A percentile compares a stretch with the other conserved stretches of the same genome.
phyloP scores from a whole-genome alignment of 1,140 invertebrate species.

The Odontomachus brunneus region DNA sequence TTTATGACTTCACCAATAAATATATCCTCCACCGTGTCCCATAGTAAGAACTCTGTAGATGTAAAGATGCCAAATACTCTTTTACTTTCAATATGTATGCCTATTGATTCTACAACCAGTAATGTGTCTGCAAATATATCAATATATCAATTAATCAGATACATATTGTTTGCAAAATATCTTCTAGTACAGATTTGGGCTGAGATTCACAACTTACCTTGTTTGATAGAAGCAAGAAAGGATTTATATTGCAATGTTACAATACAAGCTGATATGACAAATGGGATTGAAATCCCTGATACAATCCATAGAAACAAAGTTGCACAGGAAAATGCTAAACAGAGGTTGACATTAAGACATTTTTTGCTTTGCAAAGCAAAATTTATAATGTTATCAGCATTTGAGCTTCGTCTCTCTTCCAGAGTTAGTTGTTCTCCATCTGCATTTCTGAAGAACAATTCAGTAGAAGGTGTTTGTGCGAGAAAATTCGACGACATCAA shows the following conservation, averaged over 20 bases:
- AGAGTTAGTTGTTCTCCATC: constrained; percentile 68
- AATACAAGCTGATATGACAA: constrained; percentile 29
- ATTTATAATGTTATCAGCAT: constrained; percentile 67
- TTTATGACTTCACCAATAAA: constrained; percentile 88
- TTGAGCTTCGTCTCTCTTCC: constrained; percentile 53
- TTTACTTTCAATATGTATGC: constrained; percentile 84
- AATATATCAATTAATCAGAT: not conserved
- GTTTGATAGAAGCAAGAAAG: constrained; percentile 62
- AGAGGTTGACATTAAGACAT: constrained; percentile 42
- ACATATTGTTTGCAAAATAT: constrained; percentile 1
- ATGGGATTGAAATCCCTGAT: constrained; percentile 38
- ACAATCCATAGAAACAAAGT: constrained; percentile 46
- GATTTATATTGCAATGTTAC: constrained; percentile 59
- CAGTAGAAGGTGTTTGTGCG: constrained; percentile 23
- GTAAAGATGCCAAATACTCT: constrained; percentile 80
- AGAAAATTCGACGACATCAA: constrained; percentile 72
- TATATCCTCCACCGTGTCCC: constrained; percentile 85
- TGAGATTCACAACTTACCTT: constrained; percentile 55
- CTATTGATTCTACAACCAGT: constrained; percentile 85
- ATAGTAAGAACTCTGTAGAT: constrained; percentile 84
- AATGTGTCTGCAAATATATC: constrained; percentile 83
- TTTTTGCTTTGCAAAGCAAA: constrained; percentile 64
- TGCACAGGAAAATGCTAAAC: constrained; percentile 52
- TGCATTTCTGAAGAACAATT: constrained; percentile 64
- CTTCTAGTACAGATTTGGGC: not conserved